Evolutionary conservation across 1,140 invertebrate species (phyloP), one percentile per base, ranked within the genome.

Genomic region (Bombus pascuorum): DNA sequence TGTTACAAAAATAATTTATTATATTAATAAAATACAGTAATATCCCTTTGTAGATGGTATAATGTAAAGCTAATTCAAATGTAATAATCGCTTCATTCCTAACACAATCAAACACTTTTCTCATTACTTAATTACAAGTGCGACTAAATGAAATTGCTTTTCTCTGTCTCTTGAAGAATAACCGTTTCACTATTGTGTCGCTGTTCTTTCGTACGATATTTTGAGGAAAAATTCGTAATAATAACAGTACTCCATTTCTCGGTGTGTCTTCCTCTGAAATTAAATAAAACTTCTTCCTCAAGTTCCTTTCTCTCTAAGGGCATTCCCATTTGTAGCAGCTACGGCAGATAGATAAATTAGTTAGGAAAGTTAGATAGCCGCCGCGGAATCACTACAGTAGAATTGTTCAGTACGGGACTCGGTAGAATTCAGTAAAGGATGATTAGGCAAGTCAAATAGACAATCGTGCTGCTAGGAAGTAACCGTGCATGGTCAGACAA

Each of bases 391-490:
- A 72, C 39, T 39, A 15, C 12, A 25, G 39, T n/a, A 18, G 39
- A 72, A 39, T 71, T 70, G 34, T 12, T 22, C 37, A 28, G 6
- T 22, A 15, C 32, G 28, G 28, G 28, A 10, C 59, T 62, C 12
- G 37, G 25, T 10, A 18, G 39, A 42, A 72, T 4, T 28, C 25
- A 9, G 34, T 25, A 72, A n/a, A 28, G 28, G 70, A 42, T 72
- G 39, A 72, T 72, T 72, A 72, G 70, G 39, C 12, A 72, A 72
- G 39, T 72, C 39, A 72, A 72, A 72, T 42, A 72, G 39, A 72
- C 37, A 28, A 39, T 42, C 22, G 39, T 1, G 25, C 4, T 37
- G 34, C 25, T n/a, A 42, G 70, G 59, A 28, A 42, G 39, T 42
- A 42, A 28, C 70, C 15, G 37, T 71, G 28, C 25, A 25, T n/a